Evolutionary conservation across 1,140 invertebrate genomes (phyloP).

Genomic region (Gonatopus flavifemur): DNA sequence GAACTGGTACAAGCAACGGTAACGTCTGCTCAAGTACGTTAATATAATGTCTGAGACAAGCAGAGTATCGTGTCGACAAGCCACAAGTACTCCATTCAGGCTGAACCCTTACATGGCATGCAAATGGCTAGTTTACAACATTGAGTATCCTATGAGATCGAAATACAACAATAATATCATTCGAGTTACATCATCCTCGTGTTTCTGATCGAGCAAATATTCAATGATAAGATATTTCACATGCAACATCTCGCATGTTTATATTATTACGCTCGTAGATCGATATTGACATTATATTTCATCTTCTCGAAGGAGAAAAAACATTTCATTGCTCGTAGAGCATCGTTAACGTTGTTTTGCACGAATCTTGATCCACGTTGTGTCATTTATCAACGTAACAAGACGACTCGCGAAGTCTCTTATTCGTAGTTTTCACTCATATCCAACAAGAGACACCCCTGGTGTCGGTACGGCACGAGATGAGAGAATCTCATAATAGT

Average conservation of each 20-base stretch:
- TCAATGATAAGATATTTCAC: too few relatives aligned
- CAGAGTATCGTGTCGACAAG: conserved; percentile 40
- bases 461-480: conserved; percentile 14
- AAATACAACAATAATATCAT: too few relatives aligned
- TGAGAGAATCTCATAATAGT: conserved; percentile 35
- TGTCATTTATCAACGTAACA: conserved; percentile 48
- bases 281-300: too few relatives aligned
- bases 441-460: conserved; percentile 22
- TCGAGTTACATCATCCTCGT: too few relatives aligned
- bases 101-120: conserved; percentile 38
- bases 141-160: too few relatives aligned
- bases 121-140: conserved; percentile 51
- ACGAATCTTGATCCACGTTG: conserved; percentile 14
- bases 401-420: conserved; percentile 47
- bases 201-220: too few relatives aligned
- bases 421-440: conserved; percentile 53
- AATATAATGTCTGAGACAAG: conserved; percentile 36
- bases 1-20: too few relatives aligned
- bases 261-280: too few relatives aligned
- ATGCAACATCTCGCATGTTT: too few relatives aligned
- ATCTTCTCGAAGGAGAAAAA: neutral
- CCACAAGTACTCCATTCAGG: conserved; percentile 20
- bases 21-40: conserved; percentile 25
- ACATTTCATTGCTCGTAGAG: neutral
- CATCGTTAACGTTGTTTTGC: conserved; percentile 7